Conservation (phyloP, 35 echinoderm and acorn worm genomes). For the Heliocidaris erythrogramma region DNA sequence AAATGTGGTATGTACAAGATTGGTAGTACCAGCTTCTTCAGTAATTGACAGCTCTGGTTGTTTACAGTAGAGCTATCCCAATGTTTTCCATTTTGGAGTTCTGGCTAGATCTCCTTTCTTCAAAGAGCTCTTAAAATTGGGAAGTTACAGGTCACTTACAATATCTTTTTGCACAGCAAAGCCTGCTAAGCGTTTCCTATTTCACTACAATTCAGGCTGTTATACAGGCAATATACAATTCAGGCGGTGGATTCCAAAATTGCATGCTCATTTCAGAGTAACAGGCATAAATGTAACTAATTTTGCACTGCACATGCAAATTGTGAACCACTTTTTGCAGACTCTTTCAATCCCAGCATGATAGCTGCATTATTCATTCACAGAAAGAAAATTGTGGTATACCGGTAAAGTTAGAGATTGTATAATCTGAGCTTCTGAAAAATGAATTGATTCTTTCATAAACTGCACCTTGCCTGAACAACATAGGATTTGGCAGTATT, state of each 20-base stretch:
- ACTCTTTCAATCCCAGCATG: not conserved
- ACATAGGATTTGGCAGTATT: too few species aligned
- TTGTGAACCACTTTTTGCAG: not conserved
- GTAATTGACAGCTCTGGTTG: not conserved
- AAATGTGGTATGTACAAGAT: not conserved
- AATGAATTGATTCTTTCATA: too few species aligned
- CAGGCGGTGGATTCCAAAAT: not conserved
- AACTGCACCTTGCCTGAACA: too few species aligned
- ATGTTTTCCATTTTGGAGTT: not conserved
- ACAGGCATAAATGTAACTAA: not conserved
- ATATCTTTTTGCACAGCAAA: not conserved
- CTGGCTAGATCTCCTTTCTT: not conserved
- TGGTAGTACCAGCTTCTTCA: not conserved
- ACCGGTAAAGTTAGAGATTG: too few species aligned
- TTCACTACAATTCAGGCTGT: not conserved
- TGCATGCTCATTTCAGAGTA: not conserved
- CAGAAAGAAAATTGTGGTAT: too few species aligned
- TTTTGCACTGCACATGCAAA: not conserved
- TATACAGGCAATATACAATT: not conserved
- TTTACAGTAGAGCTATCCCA: not conserved
- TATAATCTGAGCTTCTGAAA: too few species aligned
- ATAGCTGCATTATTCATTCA: too few species aligned
- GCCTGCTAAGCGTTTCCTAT: not conserved
- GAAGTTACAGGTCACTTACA: not conserved
- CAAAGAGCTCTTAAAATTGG: not conserved